Evolutionary conservation across 2,888 invertebrate genomes (phyloP), one percentile per base, ranked within the genome.

Genomic region (Steinernema scapterisci): DNA sequence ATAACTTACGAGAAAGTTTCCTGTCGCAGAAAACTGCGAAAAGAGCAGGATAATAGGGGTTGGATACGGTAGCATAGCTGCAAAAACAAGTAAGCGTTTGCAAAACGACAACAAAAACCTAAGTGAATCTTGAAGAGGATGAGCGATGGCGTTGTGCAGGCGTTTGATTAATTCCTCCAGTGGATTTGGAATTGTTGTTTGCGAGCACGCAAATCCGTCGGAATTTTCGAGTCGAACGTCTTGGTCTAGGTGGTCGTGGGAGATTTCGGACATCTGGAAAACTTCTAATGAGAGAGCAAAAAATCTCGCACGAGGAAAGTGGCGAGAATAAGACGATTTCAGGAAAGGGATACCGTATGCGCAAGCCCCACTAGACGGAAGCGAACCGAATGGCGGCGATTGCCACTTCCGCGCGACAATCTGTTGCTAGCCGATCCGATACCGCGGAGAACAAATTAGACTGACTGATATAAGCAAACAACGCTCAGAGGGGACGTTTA

Each of bases 401-500:
- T 16, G 31, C 31, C 38, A 63, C 63, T 63, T 63, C 63, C 63
- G 63, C 63, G 63, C 63, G 25, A 16, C 38, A n/a, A 38, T 38
- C 38, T 9, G 38, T 9, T 5, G 63, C 21, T 54, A 25, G 63
- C 31, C 63, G 27, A 27, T 9, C 63, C 38, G 63, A 31, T 9
- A 25, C 23, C 25, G 54, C 54, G 25, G 3, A 19, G 54, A 54
- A 54, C 54, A 54, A 54, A 31, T 31, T 13, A 63, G 31, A 63
- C 31, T 27, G 63, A 63, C n/a, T 16, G 63, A 11, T 63, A 63
- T 63, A 31, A 63, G 63, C 63, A 63, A 63, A 63, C 63, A 63
- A 25, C 63, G 63, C 27, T 63, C 63, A 25, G 31, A 63, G 63
- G n/a, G n/a, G 63, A 63, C 63, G 63, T 63, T 63, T 63, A 25